A percentile compares a stretch with the other conserved stretches of the same genome.
Conservation (phyloP, 2,113 vertebrate species). For the Casuarius casuarius region DNA sequence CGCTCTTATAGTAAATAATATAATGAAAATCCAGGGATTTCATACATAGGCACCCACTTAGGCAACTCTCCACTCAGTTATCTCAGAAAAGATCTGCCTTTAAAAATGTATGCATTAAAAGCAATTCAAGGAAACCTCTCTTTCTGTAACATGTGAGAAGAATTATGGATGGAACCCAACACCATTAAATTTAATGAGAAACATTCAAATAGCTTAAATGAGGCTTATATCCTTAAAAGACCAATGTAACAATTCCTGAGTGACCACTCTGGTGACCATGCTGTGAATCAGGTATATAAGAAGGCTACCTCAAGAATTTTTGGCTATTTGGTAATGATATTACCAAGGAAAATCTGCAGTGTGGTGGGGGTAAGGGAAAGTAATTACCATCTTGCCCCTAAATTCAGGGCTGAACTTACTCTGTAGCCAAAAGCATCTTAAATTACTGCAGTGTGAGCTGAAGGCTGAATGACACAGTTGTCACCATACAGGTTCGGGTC, state of each 20-base stretch:
- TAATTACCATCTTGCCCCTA: neutral
- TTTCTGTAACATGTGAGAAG: neutral
- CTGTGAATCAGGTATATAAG: neutral
- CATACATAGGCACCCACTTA: neutral
- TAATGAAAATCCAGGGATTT: conserved; percentile 31
- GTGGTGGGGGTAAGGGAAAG: fast-evolving
- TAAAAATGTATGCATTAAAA: neutral
- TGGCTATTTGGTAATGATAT: neutral
- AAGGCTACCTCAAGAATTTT: neutral
- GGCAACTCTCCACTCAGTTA: neutral
- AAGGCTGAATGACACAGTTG: neutral
- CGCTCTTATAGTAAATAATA: neutral
- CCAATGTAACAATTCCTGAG: neutral
- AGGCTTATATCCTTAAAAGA: neutral
- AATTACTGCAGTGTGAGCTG: neutral
- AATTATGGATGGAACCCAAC: neutral
- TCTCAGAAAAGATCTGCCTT: neutral
- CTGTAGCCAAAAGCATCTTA: neutral
- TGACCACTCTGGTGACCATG: neutral
- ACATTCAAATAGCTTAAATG: neutral
- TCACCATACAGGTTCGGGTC: neutral
- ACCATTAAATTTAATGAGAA: neutral
- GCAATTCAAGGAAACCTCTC: neutral
- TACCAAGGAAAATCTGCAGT: neutral
- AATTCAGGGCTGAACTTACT: neutral